Conservation (phyloP, 2,888 invertebrate species). For the Andricus curvator region DNA sequence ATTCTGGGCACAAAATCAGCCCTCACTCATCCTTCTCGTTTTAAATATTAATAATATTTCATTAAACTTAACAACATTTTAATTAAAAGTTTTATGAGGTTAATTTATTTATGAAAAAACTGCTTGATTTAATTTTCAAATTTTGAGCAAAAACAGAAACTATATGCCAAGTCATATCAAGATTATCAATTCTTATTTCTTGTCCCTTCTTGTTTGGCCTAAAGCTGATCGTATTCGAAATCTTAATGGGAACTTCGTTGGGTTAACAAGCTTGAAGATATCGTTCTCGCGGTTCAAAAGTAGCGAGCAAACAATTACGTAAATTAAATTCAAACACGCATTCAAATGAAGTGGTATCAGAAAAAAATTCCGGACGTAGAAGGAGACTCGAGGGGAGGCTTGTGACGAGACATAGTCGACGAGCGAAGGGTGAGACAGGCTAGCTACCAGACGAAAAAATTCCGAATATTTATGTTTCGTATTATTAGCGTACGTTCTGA, state of each 20-base stretch:
- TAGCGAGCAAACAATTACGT: constrained; percentile 52
- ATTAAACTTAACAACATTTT: too few relatives aligned
- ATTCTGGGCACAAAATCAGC: too few relatives aligned
- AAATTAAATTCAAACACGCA: constrained; percentile 47
- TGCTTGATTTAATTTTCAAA: too few relatives aligned
- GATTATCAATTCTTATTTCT: constrained; percentile 7
- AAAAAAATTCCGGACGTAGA: constrained; percentile 33
- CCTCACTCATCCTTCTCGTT: too few relatives aligned
- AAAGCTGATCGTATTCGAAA: constrained; percentile 55
- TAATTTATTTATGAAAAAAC: neutral
- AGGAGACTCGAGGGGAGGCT: constrained; percentile 1
- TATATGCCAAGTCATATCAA: constrained; percentile 5
- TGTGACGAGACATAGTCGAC: constrained; percentile 27
- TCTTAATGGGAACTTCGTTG: constrained; percentile 59
- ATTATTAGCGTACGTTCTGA: constrained; percentile 76
- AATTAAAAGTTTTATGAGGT: too few relatives aligned
- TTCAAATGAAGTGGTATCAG: constrained; percentile 40
- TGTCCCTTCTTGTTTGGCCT: constrained; percentile 19
- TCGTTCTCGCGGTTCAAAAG: constrained; percentile 48
- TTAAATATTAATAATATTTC: too few relatives aligned
- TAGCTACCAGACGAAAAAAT: constrained; percentile 69
- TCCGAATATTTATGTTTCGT: constrained; percentile 76
- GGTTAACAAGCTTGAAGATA: constrained; percentile 58
- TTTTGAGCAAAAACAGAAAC: neutral
- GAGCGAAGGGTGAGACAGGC: constrained; percentile 4